Percentiles rank a stretch among this genome's conserved stretches.
These are phyloP conservation scores for Oryzias melastigma DNA, from an alignment of 2,113 vertebrate genomes.

Conservation along the genomic window DNA sequence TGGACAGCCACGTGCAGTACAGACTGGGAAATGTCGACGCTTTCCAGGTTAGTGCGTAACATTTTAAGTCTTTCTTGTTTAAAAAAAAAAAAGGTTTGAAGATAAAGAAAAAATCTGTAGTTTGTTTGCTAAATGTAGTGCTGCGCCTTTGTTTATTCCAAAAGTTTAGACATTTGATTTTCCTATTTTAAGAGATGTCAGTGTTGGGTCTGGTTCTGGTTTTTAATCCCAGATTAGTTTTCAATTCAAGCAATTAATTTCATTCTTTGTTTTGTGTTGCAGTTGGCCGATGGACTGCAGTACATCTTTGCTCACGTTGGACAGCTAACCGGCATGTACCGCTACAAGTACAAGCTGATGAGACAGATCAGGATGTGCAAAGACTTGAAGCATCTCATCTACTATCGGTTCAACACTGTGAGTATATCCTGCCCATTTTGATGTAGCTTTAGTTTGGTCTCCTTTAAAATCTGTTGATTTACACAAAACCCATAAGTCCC, in stretches of 20 bases:
- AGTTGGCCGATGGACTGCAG: conserved; percentile 95
- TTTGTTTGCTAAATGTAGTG: too few species aligned
- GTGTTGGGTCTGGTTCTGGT: too few species aligned
- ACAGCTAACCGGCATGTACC: conserved; percentile 98
- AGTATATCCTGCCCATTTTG: conserved; percentile 42
- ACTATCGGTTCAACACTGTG: conserved; percentile 98
- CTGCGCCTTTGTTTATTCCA: too few species aligned
- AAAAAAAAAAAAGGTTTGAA: too few species aligned
- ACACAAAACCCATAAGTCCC: not conserved
- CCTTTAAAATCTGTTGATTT: not conserved
- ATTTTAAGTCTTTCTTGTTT: too few species aligned
- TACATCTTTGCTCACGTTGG: conserved; percentile 99
- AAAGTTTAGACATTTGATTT: too few species aligned
- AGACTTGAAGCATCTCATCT: conserved; percentile 98
- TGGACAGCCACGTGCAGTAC: conserved; percentile 98
- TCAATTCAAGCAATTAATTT: not conserved
- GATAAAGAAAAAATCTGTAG: too few species aligned
- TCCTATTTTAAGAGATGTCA: too few species aligned
- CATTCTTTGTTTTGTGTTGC: conserved; percentile 28
- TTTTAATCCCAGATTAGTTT: not conserved
- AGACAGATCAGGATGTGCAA: conserved; percentile 99
- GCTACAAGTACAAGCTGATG: conserved; percentile 99
- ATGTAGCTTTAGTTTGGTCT: not conserved
- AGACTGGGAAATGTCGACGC: conserved; percentile 96
- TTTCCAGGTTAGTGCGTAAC: conserved; percentile 84